Conservation (phyloP, 2,888 invertebrate genomes). For the Epirrita christyi region DNA sequence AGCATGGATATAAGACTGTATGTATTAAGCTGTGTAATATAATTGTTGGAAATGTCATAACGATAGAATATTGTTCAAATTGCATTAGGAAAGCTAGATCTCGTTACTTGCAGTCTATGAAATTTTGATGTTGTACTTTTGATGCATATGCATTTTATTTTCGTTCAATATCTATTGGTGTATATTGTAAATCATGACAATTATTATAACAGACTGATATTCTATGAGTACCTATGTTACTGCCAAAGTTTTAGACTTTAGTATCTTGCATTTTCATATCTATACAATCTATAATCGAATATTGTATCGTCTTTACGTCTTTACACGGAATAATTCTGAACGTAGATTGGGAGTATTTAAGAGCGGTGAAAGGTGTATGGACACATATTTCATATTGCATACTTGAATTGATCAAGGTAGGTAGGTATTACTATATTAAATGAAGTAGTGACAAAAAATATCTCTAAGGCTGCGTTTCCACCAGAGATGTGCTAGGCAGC, state of each 20-base stretch:
- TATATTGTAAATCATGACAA: conserved; percentile 41
- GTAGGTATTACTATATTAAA: too few species aligned
- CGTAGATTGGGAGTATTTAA: conserved; percentile 2
- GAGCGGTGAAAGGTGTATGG: too few species aligned
- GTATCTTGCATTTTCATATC: conserved; percentile 31
- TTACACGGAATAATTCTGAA: conserved; percentile 11
- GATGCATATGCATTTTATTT: conserved; percentile 15
- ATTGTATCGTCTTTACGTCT: conserved; percentile 14
- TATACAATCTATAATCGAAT: conserved; percentile 22
- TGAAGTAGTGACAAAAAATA: too few species aligned
- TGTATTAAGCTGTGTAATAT: conserved; percentile 51
- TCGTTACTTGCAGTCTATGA: conserved; percentile 65
- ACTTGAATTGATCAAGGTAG: conserved; percentile 3
- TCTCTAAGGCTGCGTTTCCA: too few species aligned
- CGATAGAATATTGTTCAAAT: conserved; percentile 56
- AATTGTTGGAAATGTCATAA: conserved; percentile 56
- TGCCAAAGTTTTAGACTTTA: conserved; percentile 77
- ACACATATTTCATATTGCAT: conserved; percentile 2
- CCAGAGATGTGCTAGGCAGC: too few species aligned
- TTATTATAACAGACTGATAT: conserved; percentile 63
- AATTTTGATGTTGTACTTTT: conserved; percentile 40
- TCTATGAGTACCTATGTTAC: conserved; percentile 70
- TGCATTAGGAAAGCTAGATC: conserved; percentile 77
- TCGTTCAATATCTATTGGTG: conserved; percentile 22
- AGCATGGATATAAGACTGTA: conserved; percentile 73